Base-by-base conservation (phyloP, 2,888 invertebrate genomes). In the Chloroclysta siterata region DNA sequence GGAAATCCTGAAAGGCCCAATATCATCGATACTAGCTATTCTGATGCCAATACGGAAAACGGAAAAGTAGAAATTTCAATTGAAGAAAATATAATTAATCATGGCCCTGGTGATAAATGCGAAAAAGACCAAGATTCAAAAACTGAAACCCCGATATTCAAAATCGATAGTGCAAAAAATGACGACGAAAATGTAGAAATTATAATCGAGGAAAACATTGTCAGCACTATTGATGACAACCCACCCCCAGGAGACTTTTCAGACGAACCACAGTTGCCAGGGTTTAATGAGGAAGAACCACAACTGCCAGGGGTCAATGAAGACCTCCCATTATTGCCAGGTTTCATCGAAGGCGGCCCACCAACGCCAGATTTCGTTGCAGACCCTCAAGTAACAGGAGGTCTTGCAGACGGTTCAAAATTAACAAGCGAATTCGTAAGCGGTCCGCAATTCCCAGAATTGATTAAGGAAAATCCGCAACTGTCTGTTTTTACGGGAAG, bases 191-290 rank as follows among this genome's bases (percentile, higher is more conserved):
- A 80, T 62, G 50, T 87, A 0, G 82, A 86, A 47, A 75, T 87
- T 56, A 69, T 85, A 33, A 79, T 88, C 42, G 84, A 86, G 72
- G 83, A 87, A 74, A 79, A 71, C 62, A 65, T 82, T 13, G 71
- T 52, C 0, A 59, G 41, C 46, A 42, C 62, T 56, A 70, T 41
- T 29, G 55, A 68, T 42, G 51, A 55, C 42, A 42, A 48, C 11
- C 63, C 59, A 28, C 46, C 54, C 1, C 39, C 22, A 29, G 51
- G 5, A 11, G 14, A 14, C 10, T 14, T 33, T 50, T 44, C 36
- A 52, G 11, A 22, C 11, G 41, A 15, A 14, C 15, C 56, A 53
- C 46, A n/a, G 11, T 8, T 57, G 42, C 13, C 48, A 53, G 63
- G 41, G 11, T 41, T 53, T 14, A 57, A 15, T 15, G 47, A 57